Evolutionary conservation across 1,140 invertebrate genomes (phyloP), one percentile per base, ranked within the genome.

Genomic region (Megalopta genalis): DNA sequence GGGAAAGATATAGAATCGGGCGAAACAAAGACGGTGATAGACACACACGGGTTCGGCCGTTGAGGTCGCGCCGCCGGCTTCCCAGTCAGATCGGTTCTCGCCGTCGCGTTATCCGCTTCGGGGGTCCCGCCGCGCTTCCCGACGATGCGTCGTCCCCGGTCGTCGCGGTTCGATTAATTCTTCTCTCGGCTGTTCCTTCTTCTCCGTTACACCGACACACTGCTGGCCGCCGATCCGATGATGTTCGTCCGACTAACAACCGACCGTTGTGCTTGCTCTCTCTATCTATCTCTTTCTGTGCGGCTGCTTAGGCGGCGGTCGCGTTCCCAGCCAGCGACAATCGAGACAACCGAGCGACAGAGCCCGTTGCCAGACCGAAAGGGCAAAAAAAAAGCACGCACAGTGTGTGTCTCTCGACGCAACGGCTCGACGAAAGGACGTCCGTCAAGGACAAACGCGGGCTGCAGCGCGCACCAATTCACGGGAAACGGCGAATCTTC

Each of bases 371-470:
- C 49, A 60, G 71, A 32, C 12, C 42, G 70, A 25, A 62, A n/a
- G 10, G 60, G 37, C n/a, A n/a, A n/a, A 70, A 70, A 77, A 77
- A 63, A 59, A 77, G 42, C 60, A 66, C 75, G 27, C 10, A 65
- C 52, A n/a, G 37, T 42, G 46, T 52, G n/a, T n/a, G n/a, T n/a
- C n/a, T n/a, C 49, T 52, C 49, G 49, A 32, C 32, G 32, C 32
- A 32, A 32, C 32, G 42, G 7, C 2, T 59, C 52, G 54, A 52
- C 76, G 77, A 78, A 57, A 79, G 77, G 76, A 78, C 76, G 49
- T 12, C 2, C 62, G 68, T 71, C 67, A 77, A 77, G 67, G 75
- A 71, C 74, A 60, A 76, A 76, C 64, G 60, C 60, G 59, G 37
- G 16, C 70, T 63, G 62, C 27, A 46, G 60, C 63, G n/a, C 64